phyloP scores from a whole-genome alignment of 2,113 vertebrate genomes.

The Egretta garzetta region DNA sequence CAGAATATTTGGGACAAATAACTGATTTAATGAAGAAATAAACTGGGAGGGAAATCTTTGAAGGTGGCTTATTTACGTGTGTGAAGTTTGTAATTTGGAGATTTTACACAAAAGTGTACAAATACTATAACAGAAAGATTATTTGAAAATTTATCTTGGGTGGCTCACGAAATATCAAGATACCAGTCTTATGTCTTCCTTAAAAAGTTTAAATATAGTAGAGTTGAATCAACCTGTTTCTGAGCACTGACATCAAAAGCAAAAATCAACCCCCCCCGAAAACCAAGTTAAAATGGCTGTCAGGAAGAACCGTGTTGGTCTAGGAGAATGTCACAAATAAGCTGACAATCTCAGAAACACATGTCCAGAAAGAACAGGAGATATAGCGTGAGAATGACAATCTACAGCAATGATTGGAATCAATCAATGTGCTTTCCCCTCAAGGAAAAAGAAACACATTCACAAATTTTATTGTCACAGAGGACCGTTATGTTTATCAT shows the following conservation, averaged over 20 bases:
- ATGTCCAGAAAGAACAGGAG: not conserved
- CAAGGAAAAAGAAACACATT: not conserved
- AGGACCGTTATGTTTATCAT: not conserved
- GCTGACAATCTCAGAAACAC: not conserved
- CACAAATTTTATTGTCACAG: not conserved
- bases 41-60: not conserved
- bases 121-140: not conserved
- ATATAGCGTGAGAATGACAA: not conserved
- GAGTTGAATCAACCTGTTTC: not conserved
- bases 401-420: not conserved
- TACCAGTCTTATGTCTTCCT: not conserved
- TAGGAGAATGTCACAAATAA: not conserved
- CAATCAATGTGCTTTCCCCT: not conserved
- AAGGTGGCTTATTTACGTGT: not conserved
- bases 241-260: not conserved
- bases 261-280: not conserved
- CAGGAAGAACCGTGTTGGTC: not conserved
- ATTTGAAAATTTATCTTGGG: not conserved
- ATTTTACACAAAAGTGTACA: not conserved
- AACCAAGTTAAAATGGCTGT: not conserved
- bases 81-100: not conserved
- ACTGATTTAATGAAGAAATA: not conserved
- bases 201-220: not conserved
- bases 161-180: not conserved
- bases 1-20: not conserved